Evolutionary conservation across 2,113 vertebrate genomes (phyloP), one percentile per base, ranked within the genome.

Genomic region (Zingel zingel): DNA sequence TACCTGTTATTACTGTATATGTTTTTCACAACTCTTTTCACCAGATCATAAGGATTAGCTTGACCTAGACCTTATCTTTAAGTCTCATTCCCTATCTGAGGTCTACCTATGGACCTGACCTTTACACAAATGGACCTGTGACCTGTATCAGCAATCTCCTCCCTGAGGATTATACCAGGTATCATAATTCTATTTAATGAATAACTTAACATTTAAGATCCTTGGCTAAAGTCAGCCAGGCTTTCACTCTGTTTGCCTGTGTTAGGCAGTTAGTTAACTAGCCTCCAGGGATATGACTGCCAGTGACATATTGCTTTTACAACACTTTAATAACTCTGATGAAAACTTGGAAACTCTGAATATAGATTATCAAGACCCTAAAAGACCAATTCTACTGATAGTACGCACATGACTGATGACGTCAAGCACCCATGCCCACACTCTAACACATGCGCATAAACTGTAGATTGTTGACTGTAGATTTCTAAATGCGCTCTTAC

Each of bases 201-300:
- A 95, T 95, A 94, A 91, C 91, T 95, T 94, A 95, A 94, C 94
- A 95, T 95, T 95, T 92, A 92, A 90, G 92, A 86, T 84, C 80
- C 74, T 67, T 77, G 81, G 64, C 74, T 64, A 72, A 82, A 89
- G 78, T 86, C 88, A 64, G 74, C 72, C 80, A 63, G 63, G 83
- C 68, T 85, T 87, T 79, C 57, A 53, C 45, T 88, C 67, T 45
- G 71, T 69, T 80, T 61, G 81, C 73, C 59, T 54, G 66, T 71
- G 83, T 85, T 68, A 39, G 74, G 71, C 59, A 65, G 77, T 83
- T 82, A 85, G 84, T 87, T 91, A 92, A 91, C 87, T 84, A 83
- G 69, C 25, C 88, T 84, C 87, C 4, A 2, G 83, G 84, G 93
- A 91, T 65, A 75, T 8, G 39, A 85, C 53, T 63, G 80, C 61